A percentile compares a stretch with the other conserved stretches of the same genome.
These are phyloP conservation scores for Sarcophaga subvicina DNA, from an alignment of 2,888 invertebrate genomes.

Conservation along the genomic window DNA sequence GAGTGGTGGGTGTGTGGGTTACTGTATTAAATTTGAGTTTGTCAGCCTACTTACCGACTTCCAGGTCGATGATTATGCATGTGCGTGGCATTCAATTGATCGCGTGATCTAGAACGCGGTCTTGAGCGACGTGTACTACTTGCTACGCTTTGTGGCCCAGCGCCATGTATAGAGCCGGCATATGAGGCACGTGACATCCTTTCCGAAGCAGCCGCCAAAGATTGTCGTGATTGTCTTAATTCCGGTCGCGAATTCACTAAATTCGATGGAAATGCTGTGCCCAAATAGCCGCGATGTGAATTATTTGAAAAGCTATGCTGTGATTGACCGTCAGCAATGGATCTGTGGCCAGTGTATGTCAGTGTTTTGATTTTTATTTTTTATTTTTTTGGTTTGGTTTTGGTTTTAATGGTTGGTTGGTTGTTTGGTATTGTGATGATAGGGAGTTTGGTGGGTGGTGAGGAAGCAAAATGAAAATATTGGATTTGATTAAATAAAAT, in stretches of 20 bases:
- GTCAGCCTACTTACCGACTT: slow-evolving; percentile 85
- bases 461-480: slow-evolving; percentile 54
- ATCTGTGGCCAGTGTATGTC: slow-evolving; percentile 82
- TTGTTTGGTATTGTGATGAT: slow-evolving; percentile 29
- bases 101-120: slow-evolving; percentile 90
- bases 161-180: slow-evolving; percentile 85
- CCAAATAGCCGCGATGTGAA: slow-evolving; percentile 88
- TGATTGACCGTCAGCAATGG: slow-evolving; percentile 94
- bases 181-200: slow-evolving; percentile 90
- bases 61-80: slow-evolving; percentile 85
- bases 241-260: slow-evolving; percentile 91
- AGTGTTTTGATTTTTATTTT: slow-evolving; percentile 20
- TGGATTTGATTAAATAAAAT: slow-evolving; percentile 34
- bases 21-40: slow-evolving; percentile 23
- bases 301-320: slow-evolving; percentile 94
- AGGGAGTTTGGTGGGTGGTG: slow-evolving; percentile 27
- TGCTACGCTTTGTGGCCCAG: slow-evolving; percentile 83
- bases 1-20: slow-evolving; percentile 42
- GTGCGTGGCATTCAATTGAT: slow-evolving; percentile 83
- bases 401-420: background rate
- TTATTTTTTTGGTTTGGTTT: background rate
- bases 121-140: slow-evolving; percentile 87
- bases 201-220: slow-evolving; percentile 91
- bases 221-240: slow-evolving; percentile 92
- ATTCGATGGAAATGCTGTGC: slow-evolving; percentile 87